Evolutionary conservation across 2,113 vertebrate genomes (phyloP).

Genomic region (Micromys minutus): DNA sequence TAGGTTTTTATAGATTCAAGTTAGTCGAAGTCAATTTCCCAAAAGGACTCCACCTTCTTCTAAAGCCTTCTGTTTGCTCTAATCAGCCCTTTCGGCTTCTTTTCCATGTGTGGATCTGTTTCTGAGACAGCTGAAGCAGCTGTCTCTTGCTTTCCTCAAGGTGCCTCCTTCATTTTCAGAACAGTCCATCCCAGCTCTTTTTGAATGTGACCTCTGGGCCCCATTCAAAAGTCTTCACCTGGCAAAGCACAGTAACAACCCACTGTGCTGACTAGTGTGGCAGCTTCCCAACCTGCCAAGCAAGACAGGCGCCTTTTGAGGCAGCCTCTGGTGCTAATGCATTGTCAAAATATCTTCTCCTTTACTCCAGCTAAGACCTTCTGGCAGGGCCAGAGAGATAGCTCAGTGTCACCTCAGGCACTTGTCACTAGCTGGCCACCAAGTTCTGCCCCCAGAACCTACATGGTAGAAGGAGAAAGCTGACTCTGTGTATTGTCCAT

Average conservation of each 20-base stretch:
- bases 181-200: not conserved
- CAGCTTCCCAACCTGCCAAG: not conserved
- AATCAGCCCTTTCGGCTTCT: not conserved
- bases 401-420: not conserved
- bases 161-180: not conserved
- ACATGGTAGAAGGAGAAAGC: not conserved
- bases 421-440: not conserved
- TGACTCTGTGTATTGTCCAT: not conserved
- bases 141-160: not conserved
- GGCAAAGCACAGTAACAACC: not conserved
- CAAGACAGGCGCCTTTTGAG: not conserved
- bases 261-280: not conserved
- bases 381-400: not conserved
- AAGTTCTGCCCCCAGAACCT: not conserved
- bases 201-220: not conserved
- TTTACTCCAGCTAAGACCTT: not conserved
- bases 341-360: too few relatives aligned
- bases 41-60: not conserved
- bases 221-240: not conserved
- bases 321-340: not conserved
- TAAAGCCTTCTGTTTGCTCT: not conserved
- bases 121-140: not conserved
- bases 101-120: not conserved
- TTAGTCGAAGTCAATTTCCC: slow-evolving; percentile 19
- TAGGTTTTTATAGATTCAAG: not conserved